Conservation (phyloP, 1,140 invertebrate genomes). For the Eumaeus atala region DNA sequence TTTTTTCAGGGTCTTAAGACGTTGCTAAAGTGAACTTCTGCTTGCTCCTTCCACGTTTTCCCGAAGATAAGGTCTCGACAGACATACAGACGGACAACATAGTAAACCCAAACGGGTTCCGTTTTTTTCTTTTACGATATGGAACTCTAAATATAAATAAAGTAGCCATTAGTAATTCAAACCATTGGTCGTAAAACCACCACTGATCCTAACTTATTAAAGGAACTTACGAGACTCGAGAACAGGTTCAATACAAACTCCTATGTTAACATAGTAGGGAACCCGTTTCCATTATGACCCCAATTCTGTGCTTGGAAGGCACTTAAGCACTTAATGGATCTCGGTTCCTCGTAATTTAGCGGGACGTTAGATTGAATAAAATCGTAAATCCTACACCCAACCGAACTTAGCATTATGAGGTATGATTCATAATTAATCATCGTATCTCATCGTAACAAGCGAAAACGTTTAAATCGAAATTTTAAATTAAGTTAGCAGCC, state of each 20-base stretch:
- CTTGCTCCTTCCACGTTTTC: too few species aligned
- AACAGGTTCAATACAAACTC: constrained; percentile 47
- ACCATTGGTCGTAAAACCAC: too few species aligned
- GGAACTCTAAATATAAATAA: too few species aligned
- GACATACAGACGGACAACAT: too few species aligned
- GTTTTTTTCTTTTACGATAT: too few species aligned
- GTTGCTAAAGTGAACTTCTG: too few species aligned
- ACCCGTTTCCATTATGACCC: constrained; percentile 68
- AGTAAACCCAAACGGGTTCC: too few species aligned
- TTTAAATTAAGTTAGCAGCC: neutral
- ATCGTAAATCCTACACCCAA: constrained; percentile 63
- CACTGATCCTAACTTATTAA: too few species aligned
- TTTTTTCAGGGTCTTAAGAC: too few species aligned
- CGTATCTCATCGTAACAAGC: neutral
- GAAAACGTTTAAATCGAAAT: neutral
- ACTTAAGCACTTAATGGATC: constrained; percentile 68
- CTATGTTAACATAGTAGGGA: constrained; percentile 64
- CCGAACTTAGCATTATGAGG: constrained; percentile 13
- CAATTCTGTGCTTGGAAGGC: constrained; percentile 65
- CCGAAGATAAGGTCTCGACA: too few species aligned
- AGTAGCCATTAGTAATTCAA: too few species aligned
- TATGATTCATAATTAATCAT: neutral
- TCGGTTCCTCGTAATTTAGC: constrained; percentile 61
- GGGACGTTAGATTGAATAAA: constrained; percentile 66
- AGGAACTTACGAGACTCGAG: constrained; percentile 16